These are phyloP conservation scores for Scaptomyza flava DNA, from an alignment of 2,888 invertebrate genomes.

Conservation along the genomic window DNA sequence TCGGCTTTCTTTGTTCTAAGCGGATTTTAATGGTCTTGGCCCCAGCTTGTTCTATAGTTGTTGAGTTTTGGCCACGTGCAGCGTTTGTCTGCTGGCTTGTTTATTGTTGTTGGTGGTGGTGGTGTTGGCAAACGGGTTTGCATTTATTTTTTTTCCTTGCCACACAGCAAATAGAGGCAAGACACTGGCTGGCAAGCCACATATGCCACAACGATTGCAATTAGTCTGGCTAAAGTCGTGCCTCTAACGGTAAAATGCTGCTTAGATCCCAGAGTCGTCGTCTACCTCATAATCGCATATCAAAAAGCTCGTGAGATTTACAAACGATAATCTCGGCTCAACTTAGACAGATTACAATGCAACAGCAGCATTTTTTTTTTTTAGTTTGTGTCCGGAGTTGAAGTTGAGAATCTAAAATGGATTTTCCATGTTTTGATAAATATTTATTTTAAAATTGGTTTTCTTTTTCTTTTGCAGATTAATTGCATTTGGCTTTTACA, in stretches of 20 bases:
- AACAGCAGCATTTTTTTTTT: not conserved
- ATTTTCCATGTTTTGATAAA: constrained; percentile 39
- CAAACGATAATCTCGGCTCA: constrained; percentile 70
- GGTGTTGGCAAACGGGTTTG: constrained; percentile 57
- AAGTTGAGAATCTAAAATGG: constrained; percentile 26
- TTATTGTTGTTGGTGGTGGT: constrained; percentile 32
- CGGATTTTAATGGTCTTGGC: constrained; percentile 48
- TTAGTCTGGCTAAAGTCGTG: constrained; percentile 79
- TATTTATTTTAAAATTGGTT: constrained; percentile 28
- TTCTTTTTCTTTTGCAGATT: constrained; percentile 48
- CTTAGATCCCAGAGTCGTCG: constrained; percentile 12
- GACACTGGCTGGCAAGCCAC: not conserved
- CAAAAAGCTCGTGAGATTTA: constrained; percentile 72
- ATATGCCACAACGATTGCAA: constrained; percentile 69
- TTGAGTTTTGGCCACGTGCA: constrained; percentile 58
- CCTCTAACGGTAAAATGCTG: constrained; percentile 75
- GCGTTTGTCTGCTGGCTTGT: constrained; percentile 22
- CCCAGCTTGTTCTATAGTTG: constrained; percentile 4
- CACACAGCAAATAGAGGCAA: constrained; percentile 37
- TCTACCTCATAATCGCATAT: constrained; percentile 52
- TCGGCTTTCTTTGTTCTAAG: constrained; percentile 68
- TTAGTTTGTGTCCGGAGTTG: not conserved
- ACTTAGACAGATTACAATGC: constrained; percentile 65
- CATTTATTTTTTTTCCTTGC: constrained; percentile 24
- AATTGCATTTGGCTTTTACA: constrained; percentile 45